A percentile compares a stretch with the other conserved stretches of the same genome.
phyloP scores from a whole-genome alignment of 2,888 invertebrate species.

The Celastrina argiolus region DNA sequence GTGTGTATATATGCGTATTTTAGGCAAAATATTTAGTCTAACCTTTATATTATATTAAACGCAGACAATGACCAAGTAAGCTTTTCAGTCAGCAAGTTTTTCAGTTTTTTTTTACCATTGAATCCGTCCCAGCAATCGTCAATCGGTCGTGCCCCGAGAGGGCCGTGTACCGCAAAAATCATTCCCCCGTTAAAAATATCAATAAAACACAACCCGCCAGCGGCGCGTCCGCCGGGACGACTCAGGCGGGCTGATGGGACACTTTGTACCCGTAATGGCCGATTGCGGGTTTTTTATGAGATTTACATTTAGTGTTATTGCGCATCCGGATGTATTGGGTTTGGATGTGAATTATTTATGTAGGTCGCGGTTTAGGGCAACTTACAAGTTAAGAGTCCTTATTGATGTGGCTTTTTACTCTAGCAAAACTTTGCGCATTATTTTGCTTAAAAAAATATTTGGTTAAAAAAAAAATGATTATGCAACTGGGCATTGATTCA shows the following conservation, averaged over 20 bases:
- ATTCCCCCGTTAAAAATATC: conserved; percentile 73
- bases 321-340: conserved; percentile 31
- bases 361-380: background rate
- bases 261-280: conserved; percentile 65
- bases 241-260: conserved; percentile 66
- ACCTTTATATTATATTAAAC: too few species aligned
- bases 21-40: too few species aligned
- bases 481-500: too few species aligned
- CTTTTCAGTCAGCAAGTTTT: too few species aligned
- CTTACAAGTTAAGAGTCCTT: background rate
- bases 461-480: too few species aligned
- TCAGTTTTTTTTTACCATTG: conserved; percentile 25
- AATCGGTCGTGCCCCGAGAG: conserved; percentile 64
- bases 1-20: too few species aligned
- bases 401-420: background rate
- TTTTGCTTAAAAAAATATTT: too few species aligned
- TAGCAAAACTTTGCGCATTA: background rate
- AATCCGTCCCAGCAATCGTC: conserved; percentile 57
- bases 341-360: background rate
- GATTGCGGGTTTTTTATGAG: conserved; percentile 50
- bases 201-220: conserved; percentile 66
- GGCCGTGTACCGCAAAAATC: conserved; percentile 68
- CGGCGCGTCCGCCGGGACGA: conserved; percentile 58
- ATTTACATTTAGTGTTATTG: conserved; percentile 68
- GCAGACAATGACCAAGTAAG: too few species aligned